These are phyloP conservation scores for Brassicogethes aeneus DNA, from an alignment of 2,888 invertebrate species.

Conservation along the genomic window DNA sequence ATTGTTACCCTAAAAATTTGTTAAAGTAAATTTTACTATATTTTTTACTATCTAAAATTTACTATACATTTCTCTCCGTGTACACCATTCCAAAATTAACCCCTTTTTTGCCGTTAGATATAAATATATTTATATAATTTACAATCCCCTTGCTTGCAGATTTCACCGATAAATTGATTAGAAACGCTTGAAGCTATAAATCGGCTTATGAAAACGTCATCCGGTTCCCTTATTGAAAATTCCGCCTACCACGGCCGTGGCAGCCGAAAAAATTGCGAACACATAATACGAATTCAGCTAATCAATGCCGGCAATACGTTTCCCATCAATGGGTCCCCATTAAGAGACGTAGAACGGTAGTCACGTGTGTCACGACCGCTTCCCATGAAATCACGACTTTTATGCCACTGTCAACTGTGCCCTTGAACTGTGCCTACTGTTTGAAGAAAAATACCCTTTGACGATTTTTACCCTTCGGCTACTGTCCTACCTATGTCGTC, in stretches of 20 bases:
- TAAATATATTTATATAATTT: too few relatives aligned
- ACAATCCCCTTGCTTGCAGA: too few relatives aligned
- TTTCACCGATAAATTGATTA: too few relatives aligned
- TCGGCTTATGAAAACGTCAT: too few relatives aligned
- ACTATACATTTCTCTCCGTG: too few relatives aligned
- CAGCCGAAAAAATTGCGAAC: background rate
- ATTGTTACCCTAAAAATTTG: too few relatives aligned
- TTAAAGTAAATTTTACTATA: too few relatives aligned
- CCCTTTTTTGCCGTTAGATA: too few relatives aligned
- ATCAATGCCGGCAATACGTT: background rate
- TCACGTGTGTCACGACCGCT: slow-evolving; percentile 1
- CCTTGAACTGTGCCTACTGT: background rate
- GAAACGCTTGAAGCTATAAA: too few relatives aligned
- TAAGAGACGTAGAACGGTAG: background rate
- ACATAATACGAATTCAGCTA: background rate
- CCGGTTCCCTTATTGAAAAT: background rate
- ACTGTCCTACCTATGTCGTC: background rate
- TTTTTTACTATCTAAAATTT: too few relatives aligned
- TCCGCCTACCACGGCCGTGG: background rate
- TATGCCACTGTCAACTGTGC: background rate
- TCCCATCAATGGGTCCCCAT: background rate
- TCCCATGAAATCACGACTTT: slow-evolving; percentile 3
- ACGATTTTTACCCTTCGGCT: background rate
- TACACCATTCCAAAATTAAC: too few relatives aligned
- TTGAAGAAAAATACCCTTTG: background rate